phyloP scores from a whole-genome alignment of 2,113 vertebrate genomes.

The Sula dactylatra region DNA sequence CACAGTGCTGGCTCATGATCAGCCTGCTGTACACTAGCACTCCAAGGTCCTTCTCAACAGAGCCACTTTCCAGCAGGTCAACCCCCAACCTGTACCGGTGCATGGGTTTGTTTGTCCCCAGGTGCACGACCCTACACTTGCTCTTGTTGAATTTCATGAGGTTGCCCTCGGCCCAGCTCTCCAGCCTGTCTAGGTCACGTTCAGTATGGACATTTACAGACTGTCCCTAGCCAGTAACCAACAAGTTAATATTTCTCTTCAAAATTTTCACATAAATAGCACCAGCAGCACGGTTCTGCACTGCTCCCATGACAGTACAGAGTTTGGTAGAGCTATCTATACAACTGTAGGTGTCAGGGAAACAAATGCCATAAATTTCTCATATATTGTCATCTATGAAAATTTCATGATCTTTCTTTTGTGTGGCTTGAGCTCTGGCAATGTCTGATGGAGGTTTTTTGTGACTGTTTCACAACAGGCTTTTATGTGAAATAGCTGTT shows the following conservation, averaged over 20 bases:
- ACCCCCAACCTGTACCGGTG: too few relatives aligned
- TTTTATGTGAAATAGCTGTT: not conserved
- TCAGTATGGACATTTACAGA: not conserved
- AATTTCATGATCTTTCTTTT: not conserved
- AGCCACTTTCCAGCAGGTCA: too few relatives aligned
- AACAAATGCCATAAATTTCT: not conserved
- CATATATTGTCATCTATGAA: not conserved
- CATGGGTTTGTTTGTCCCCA: too few relatives aligned
- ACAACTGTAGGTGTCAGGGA: not conserved
- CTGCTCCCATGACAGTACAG: not conserved
- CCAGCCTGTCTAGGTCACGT: too few relatives aligned
- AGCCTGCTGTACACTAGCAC: too few relatives aligned
- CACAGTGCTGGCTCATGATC: too few relatives aligned
- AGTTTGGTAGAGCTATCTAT: not conserved
- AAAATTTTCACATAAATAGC: not conserved
- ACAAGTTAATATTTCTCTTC: not conserved
- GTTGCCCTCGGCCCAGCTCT: too few relatives aligned
- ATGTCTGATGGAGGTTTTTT: not conserved
- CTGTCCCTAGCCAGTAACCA: not conserved
- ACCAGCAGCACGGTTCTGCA: not conserved
- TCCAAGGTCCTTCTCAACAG: too few relatives aligned
- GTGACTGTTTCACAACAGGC: not conserved
- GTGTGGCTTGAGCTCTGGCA: not conserved
- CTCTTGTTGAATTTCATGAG: too few relatives aligned
- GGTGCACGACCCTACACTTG: too few relatives aligned